phyloP scores from a whole-genome alignment of 2,113 vertebrate species.

The Regulus satrapa region DNA sequence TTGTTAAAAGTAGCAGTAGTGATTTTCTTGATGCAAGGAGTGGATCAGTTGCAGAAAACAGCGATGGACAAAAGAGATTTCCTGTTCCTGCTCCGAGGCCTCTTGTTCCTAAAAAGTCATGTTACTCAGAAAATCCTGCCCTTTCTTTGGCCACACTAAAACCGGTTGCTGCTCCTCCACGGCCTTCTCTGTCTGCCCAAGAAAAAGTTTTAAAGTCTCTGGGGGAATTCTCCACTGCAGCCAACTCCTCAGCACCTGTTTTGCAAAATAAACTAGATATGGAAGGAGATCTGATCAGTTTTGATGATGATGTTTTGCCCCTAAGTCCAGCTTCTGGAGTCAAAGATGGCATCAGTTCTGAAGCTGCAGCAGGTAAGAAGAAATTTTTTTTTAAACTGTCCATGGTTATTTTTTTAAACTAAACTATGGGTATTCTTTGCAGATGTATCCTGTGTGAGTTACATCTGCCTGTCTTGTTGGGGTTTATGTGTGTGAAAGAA shows the following conservation, averaged over 20 bases:
- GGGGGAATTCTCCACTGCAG: conserved; percentile 60
- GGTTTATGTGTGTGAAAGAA: neutral
- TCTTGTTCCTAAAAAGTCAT: conserved; percentile 71
- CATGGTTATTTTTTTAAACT: neutral
- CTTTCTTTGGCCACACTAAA: conserved; percentile 41
- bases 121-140: conserved; percentile 52
- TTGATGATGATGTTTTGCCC: conserved; percentile 77
- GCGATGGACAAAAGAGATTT: conserved; percentile 3
- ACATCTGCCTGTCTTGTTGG: neutral
- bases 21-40: conserved; percentile 56
- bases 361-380: conserved; percentile 71
- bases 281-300: conserved; percentile 79
- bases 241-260: neutral
- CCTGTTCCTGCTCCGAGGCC: conserved; percentile 76
- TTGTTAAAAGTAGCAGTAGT: conserved; percentile 63
- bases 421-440: neutral
- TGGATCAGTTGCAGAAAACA: neutral
- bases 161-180: conserved; percentile 43
- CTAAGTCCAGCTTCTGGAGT: neutral
- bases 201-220: conserved; percentile 55
- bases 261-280: conserved; percentile 42
- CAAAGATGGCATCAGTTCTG: conserved; percentile 54
- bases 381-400: neutral
- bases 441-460: neutral
- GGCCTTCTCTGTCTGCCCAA: conserved; percentile 65